Conservation (phyloP, 2,113 vertebrate species). For the Quiscalus mexicanus region DNA sequence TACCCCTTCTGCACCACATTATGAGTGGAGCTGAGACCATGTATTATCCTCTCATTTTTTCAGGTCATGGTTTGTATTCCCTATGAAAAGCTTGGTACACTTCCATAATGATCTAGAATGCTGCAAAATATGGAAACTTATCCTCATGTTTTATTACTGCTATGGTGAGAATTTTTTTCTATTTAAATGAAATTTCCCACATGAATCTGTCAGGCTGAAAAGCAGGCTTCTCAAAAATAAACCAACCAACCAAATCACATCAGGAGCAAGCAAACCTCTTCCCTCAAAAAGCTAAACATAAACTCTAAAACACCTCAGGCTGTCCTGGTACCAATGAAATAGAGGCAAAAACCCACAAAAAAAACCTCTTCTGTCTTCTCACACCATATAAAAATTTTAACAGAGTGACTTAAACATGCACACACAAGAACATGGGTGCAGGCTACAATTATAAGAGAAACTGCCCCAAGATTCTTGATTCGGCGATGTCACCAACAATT, state of each 20-base stretch:
- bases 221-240: neutral
- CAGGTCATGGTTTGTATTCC: slow-evolving; percentile 53
- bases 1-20: neutral
- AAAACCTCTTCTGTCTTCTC: neutral
- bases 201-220: neutral
- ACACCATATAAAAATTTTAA: neutral
- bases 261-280: neutral
- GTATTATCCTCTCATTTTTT: slow-evolving; percentile 54
- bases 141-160: neutral
- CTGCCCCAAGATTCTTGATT: neutral
- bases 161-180: neutral
- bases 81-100: slow-evolving; percentile 15
- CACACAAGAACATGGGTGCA: neutral
- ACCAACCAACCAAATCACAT: neutral
- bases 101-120: slow-evolving; percentile 32
- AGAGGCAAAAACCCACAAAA: neutral
- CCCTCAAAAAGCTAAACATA: neutral
- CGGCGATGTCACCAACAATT: neutral
- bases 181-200: neutral
- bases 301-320: neutral
- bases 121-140: neutral
- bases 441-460: neutral
- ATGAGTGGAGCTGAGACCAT: neutral
- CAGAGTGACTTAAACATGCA: slow-evolving; percentile 12
- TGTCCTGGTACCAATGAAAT: neutral